Percentiles rank a stretch among this genome's conserved stretches.
These are phyloP conservation scores for Drosophila bocqueti DNA, from an alignment of 1,140 invertebrate genomes.

Conservation along the genomic window DNA sequence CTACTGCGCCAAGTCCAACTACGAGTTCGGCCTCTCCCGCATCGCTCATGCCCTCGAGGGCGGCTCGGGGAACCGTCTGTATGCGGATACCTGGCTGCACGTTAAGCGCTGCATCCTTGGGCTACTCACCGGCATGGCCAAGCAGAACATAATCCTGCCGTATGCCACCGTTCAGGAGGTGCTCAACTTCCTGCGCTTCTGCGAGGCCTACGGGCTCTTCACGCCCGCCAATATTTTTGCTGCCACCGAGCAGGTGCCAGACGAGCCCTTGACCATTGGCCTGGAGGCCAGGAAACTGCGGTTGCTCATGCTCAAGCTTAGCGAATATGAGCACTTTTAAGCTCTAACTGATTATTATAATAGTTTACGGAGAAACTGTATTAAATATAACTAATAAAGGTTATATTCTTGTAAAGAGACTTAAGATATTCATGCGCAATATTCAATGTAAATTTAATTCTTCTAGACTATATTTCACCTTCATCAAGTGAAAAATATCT, in stretches of 20 bases:
- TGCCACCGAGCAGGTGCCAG: constrained; percentile 71
- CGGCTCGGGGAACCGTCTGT: constrained; percentile 87
- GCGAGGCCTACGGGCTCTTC: constrained; percentile 87
- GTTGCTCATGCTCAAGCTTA: constrained; percentile 70
- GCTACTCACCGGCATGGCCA: constrained; percentile 94
- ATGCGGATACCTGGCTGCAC: constrained; percentile 98
- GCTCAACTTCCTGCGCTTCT: constrained; percentile 95
- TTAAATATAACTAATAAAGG: not conserved
- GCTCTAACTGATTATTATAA: too few relatives aligned
- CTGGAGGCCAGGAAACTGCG: constrained; percentile 81
- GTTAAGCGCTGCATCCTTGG: constrained; percentile 96
- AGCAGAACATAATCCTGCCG: constrained; percentile 94
- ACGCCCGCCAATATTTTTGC: constrained; percentile 81
- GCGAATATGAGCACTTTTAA: constrained; percentile 74
- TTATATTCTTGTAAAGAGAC: not conserved
- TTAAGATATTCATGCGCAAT: not conserved
- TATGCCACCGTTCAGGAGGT: constrained; percentile 95
- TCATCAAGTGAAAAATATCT: constrained; percentile 3
- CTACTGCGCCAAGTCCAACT: constrained; percentile 99
- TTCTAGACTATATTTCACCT: constrained; percentile 4
- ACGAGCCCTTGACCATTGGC: constrained; percentile 79
- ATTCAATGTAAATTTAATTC: not conserved
- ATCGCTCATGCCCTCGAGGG: constrained; percentile 87
- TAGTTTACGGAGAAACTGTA: not conserved
- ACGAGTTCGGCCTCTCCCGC: constrained; percentile 99